Conservation (phyloP, 2,113 vertebrate species). For the Puffinus mauretanicus region DNA sequence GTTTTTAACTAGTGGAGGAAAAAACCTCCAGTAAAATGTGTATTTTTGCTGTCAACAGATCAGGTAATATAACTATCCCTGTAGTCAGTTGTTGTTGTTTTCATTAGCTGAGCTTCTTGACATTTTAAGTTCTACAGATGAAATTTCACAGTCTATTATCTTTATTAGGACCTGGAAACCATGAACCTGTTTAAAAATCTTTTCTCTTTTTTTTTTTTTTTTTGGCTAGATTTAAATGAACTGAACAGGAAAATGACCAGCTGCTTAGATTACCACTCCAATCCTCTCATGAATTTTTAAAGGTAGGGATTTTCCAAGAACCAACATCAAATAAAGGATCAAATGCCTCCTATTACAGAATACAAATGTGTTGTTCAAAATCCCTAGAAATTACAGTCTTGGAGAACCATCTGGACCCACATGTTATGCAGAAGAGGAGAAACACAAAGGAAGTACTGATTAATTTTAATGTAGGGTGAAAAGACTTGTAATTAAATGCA, state of each 20-base stretch:
- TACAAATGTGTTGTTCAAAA: slow-evolving; percentile 63
- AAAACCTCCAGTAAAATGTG: neutral
- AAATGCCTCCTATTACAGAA: slow-evolving; percentile 56
- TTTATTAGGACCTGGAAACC: slow-evolving; percentile 35
- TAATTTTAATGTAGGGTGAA: slow-evolving; percentile 63
- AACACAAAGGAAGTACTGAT: slow-evolving; percentile 52
- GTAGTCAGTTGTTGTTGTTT: neutral
- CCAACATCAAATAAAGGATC: slow-evolving; percentile 68
- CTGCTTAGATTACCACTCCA: slow-evolving; percentile 65
- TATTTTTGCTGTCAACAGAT: neutral
- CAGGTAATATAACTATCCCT: neutral
- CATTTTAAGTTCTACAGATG: slow-evolving; percentile 30
- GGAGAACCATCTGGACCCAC: slow-evolving; percentile 63
- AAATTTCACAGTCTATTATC: slow-evolving; percentile 40
- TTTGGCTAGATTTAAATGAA: slow-evolving; percentile 16
- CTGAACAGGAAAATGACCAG: slow-evolving; percentile 63
- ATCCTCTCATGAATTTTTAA: slow-evolving; percentile 69
- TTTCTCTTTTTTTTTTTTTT: neutral
- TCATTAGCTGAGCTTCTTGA: slow-evolving; percentile 19
- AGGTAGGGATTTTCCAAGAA: slow-evolving; percentile 59
- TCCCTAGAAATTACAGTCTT: slow-evolving; percentile 58
- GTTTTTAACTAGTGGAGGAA: neutral
- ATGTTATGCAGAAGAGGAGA: slow-evolving; percentile 41
- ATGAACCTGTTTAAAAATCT: neutral
- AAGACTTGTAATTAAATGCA: slow-evolving; percentile 53